Conservation (phyloP, 2,888 invertebrate species). For the Thereva nobilitata region DNA sequence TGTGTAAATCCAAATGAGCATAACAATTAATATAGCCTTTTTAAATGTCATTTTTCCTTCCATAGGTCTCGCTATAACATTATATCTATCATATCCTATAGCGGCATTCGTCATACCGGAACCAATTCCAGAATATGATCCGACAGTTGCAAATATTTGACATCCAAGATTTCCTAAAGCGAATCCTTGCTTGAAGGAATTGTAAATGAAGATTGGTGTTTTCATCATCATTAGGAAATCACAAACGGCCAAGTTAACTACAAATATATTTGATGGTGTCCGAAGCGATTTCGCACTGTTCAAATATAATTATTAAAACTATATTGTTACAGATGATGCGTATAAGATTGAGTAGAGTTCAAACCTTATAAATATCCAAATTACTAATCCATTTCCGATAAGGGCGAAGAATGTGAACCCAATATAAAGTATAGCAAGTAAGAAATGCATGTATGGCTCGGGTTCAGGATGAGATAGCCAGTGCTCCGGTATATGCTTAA, state of each 20-base stretch:
- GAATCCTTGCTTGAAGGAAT: conserved; percentile 77
- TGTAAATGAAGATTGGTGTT: conserved; percentile 83
- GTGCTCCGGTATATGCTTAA: conserved; percentile 76
- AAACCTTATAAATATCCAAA: conserved; percentile 69
- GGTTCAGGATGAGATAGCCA: conserved; percentile 80
- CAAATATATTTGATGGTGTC: conserved; percentile 78
- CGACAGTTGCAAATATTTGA: conserved; percentile 75
- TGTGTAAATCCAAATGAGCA: conserved; percentile 74
- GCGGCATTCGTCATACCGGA: conserved; percentile 81
- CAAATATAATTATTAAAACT: background rate
- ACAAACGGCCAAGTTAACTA: conserved; percentile 78
- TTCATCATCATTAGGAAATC: conserved; percentile 87
- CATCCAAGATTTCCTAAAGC: conserved; percentile 74
- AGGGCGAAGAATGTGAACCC: conserved; percentile 74
- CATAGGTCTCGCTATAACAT: conserved; percentile 78
- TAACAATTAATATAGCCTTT: conserved; percentile 74
- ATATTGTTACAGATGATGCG: background rate
- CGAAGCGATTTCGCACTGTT: conserved; percentile 52
- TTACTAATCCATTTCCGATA: conserved; percentile 80
- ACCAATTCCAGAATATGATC: conserved; percentile 77
- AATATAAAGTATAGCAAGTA: conserved; percentile 74
- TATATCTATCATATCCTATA: conserved; percentile 78
- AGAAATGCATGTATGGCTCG: conserved; percentile 76
- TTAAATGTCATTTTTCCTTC: conserved; percentile 78
- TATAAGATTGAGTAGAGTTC: background rate